Evolutionary conservation across 2,113 vertebrate species (phyloP).

Genomic region (Pseudolaguvia tuberculata): DNA sequence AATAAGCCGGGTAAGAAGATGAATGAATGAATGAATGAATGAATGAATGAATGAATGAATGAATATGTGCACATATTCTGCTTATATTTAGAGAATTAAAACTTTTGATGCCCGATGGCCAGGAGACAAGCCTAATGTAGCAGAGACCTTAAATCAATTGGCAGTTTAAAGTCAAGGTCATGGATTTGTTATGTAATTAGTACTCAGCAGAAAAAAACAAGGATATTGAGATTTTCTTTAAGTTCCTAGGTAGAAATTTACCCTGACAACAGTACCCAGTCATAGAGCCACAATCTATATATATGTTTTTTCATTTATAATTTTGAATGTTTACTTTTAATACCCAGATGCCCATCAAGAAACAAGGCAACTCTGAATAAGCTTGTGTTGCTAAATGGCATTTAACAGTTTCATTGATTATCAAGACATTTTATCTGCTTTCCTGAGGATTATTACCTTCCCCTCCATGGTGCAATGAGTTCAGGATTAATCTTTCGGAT

Average conservation of each 20-base stretch:
- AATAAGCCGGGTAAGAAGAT: no score
- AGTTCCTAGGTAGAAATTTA: neutral
- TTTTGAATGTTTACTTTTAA: neutral
- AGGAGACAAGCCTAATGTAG: neutral
- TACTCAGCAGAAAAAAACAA: neutral
- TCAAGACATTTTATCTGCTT: neutral
- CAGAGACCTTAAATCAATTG: neutral
- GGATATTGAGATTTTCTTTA: neutral
- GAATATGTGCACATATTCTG: no score
- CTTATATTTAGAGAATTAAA: no score
- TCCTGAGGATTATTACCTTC: constrained; percentile 64
- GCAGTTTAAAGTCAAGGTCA: neutral
- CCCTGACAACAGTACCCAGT: neutral
- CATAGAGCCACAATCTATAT: neutral
- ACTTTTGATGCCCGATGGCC: no score
- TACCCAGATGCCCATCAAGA: neutral
- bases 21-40: no score
- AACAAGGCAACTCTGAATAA: no score
- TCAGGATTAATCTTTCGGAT: constrained; percentile 77
- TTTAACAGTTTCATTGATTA: neutral
- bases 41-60: no score
- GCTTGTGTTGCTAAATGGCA: neutral
- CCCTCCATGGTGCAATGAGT: constrained; percentile 76
- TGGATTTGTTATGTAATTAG: neutral
- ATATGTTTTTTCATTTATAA: neutral